A percentile compares a stretch with the other conserved stretches of the same genome.
phyloP scores from a whole-genome alignment of 2,888 invertebrate genomes.

The Tanytarsus gracilentus region DNA sequence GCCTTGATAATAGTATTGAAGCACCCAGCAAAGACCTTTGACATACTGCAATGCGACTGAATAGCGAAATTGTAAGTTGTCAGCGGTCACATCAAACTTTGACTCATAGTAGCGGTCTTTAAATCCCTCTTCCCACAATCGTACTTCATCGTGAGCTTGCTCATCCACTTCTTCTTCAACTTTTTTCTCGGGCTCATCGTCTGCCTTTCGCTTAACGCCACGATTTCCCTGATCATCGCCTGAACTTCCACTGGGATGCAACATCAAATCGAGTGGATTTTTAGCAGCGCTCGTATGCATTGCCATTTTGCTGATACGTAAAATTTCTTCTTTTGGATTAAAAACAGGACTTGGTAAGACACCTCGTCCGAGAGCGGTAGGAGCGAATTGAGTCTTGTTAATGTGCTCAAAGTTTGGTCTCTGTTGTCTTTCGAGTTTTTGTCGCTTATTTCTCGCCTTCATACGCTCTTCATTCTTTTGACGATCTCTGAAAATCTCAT shows the following conservation, averaged over 20 bases:
- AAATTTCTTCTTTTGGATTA: slow-evolving; percentile 68
- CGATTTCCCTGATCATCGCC: slow-evolving; percentile 33
- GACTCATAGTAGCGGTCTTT: slow-evolving; percentile 96
- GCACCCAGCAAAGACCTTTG: slow-evolving; percentile 93
- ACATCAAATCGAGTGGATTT: slow-evolving; percentile 45
- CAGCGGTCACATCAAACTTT: slow-evolving; percentile 72
- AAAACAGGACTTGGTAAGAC: slow-evolving; percentile 46
- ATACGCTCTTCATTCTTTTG: slow-evolving; percentile 79
- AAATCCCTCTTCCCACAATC: slow-evolving; percentile 94
- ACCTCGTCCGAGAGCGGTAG: slow-evolving; percentile 54
- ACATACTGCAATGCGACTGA: slow-evolving; percentile 92
- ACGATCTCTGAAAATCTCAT: slow-evolving; percentile 91
- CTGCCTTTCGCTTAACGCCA: slow-evolving; percentile 46
- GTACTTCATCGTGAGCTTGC: slow-evolving; percentile 77
- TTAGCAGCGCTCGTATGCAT: slow-evolving; percentile 41
- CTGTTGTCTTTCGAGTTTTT: slow-evolving; percentile 47
- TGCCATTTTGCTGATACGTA: slow-evolving; percentile 52
- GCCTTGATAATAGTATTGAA: slow-evolving; percentile 98
- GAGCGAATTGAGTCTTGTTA: slow-evolving; percentile 69
- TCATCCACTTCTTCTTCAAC: slow-evolving; percentile 58
- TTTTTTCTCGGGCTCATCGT: slow-evolving; percentile 45
- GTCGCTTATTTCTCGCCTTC: slow-evolving; percentile 66
- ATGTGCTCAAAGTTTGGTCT: slow-evolving; percentile 61
- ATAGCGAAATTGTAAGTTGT: slow-evolving; percentile 77
- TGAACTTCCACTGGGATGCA: slow-evolving; percentile 41